Evolutionary conservation across 2,888 invertebrate species (phyloP).

Genomic region (Masnerella sp.): DNA sequence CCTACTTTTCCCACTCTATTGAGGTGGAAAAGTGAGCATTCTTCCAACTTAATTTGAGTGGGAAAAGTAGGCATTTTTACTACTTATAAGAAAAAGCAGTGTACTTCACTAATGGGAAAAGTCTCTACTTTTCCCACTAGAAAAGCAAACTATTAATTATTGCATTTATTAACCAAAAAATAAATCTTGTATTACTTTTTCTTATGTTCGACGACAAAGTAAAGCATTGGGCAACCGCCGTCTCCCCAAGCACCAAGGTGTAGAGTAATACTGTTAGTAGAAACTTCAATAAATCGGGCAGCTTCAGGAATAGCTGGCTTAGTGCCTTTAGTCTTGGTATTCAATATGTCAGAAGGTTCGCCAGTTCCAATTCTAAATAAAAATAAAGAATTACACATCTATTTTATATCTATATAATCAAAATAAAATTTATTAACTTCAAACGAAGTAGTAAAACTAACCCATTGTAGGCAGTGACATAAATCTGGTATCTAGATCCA

Average conservation of each 20-base stretch:
- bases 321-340: constrained; percentile 93
- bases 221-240: constrained; percentile 96
- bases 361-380: constrained; percentile 90
- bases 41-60: too few relatives aligned
- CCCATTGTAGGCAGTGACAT: constrained; percentile 95
- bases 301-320: constrained; percentile 96
- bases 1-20: too few relatives aligned
- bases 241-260: constrained; percentile 96
- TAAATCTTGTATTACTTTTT: too few relatives aligned
- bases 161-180: constrained; percentile 66
- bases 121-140: too few relatives aligned
- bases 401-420: too few relatives aligned
- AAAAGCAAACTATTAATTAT: neutral
- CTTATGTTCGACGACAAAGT: constrained; percentile 96
- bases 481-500: constrained; percentile 95
- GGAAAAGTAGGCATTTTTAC: too few relatives aligned
- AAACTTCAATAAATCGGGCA: constrained; percentile 93
- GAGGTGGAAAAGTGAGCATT: too few relatives aligned
- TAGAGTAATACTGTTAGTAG: constrained; percentile 94
- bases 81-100: too few relatives aligned
- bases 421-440: too few relatives aligned
- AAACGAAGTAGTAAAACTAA: constrained; percentile 78
- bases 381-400: constrained; percentile 10
- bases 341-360: constrained; percentile 92
- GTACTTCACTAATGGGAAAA: too few relatives aligned